Evolutionary conservation across 1,140 invertebrate genomes (phyloP), one percentile per base, ranked within the genome.

Genomic region (Achatina immaculata): DNA sequence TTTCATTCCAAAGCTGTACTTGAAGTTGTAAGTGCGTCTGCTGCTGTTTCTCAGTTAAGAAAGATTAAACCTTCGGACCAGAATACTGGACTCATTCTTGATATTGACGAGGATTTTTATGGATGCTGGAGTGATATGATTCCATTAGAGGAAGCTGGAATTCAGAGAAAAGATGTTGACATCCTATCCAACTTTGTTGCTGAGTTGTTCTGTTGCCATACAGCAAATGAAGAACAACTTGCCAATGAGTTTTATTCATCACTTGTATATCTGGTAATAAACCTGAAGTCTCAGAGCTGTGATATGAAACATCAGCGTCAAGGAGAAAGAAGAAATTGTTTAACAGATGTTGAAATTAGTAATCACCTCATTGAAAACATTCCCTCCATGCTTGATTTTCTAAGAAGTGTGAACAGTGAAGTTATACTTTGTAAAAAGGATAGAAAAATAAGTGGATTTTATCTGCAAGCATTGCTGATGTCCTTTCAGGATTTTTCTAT

Each of bases 91-190:
- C 21, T 89, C 9, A 83, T 89, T 43, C 75, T 88, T 36, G 88
- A 89, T 68, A 85, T 89, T 74, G 88, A 89, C 66, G 85, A 88
- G 66, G 88, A 89, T 83, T 88, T 81, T 55, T 89, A 81, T 72
- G 88, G 88, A 3, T 86, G 85, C 76, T 84, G 85, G 78, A 79
- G 81, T 65, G 87, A 82, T 14, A 79, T 82, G 4, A 79, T 83
- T 65, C 78, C 84, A 6, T 65, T 89, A 7, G 28, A 82, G 7
- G 77, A 85, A 36, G 55, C 68, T 21, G 84, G 81, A 9, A 65
- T 86, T 0, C 21, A 65, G 6, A 62, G 80, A 55, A 21, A 55
- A 11, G 43, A 43, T 0, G 48, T 88, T 16, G 73, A 83, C 24
- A 48, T 65, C 9, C 65, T 89, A 3, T 82, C 85, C 9, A 36